Conservation (phyloP, 2,888 invertebrate genomes). For the Leuctra nigra region DNA sequence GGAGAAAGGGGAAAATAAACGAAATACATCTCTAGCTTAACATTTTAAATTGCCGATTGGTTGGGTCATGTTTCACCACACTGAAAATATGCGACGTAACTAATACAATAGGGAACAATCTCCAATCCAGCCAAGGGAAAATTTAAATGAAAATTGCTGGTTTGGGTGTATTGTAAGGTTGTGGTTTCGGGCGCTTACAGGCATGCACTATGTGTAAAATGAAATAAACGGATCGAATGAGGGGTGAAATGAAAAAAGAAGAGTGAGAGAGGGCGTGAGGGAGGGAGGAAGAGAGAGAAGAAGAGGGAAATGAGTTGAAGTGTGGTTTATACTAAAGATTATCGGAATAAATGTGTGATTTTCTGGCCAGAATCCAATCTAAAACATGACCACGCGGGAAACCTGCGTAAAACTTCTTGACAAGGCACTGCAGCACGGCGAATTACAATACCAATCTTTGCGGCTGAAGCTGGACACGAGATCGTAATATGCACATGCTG, state of each 20-base stretch:
- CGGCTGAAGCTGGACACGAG: too few species aligned
- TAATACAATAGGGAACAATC: slow-evolving; percentile 17
- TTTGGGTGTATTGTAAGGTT: slow-evolving; percentile 24
- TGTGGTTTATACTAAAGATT: slow-evolving; percentile 14
- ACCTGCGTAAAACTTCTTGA: slow-evolving; percentile 21
- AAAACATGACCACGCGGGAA: not conserved
- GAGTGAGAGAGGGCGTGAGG: not conserved
- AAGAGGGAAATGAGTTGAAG: slow-evolving; percentile 11
- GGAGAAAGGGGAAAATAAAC: slow-evolving; percentile 14
- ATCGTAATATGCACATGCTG: too few species aligned
- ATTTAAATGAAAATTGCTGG: slow-evolving; percentile 26
- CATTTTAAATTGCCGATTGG: slow-evolving; percentile 21
- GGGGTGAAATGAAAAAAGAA: slow-evolving; percentile 18
- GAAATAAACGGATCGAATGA: slow-evolving; percentile 11
- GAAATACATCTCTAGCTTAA: slow-evolving; percentile 19
- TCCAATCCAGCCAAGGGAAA: slow-evolving; percentile 19
- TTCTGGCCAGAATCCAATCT: slow-evolving; percentile 23
- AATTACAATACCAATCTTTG: too few species aligned
- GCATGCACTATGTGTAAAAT: slow-evolving; percentile 10
- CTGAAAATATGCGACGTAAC: slow-evolving; percentile 22
- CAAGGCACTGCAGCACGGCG: slow-evolving; percentile 17
- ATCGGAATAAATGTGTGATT: slow-evolving; percentile 24
- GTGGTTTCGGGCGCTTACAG: slow-evolving; percentile 13
- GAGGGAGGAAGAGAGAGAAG: slow-evolving; percentile 9
- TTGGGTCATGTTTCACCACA: slow-evolving; percentile 25